phyloP scores from a whole-genome alignment of 2,888 invertebrate genomes.

The Gisinianus flammeolus region DNA sequence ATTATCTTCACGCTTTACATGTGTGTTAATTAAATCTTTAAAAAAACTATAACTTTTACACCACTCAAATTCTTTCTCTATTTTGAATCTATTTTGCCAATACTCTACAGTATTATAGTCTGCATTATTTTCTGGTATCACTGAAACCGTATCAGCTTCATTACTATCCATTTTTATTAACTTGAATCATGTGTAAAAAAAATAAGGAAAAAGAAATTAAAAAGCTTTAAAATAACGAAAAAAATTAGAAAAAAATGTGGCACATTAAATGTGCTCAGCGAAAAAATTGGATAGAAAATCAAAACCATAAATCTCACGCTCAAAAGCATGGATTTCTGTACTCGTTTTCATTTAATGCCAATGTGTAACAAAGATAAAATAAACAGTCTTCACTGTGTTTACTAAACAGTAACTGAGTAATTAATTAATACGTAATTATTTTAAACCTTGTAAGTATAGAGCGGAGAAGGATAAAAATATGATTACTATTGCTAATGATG shows the following conservation, averaged over 20 bases:
- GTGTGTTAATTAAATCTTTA: conserved; percentile 31
- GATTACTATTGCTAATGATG: no score
- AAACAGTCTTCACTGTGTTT: no score
- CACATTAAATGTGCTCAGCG: neutral
- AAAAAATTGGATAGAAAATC: no score
- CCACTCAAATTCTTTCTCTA: conserved; percentile 47
- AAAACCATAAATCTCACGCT: no score
- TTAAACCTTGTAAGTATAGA: no score
- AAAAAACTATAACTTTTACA: conserved; percentile 41
- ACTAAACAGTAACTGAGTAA: no score
- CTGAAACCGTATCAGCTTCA: neutral
- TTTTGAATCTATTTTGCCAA: conserved; percentile 43
- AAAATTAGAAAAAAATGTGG: neutral
- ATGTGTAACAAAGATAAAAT: no score
- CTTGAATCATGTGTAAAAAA: neutral
- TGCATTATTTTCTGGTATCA: conserved; percentile 41
- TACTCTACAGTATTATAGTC: conserved; percentile 42
- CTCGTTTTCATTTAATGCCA: no score
- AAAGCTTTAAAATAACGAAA: neutral
- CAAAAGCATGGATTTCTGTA: no score
- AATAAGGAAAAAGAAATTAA: neutral
- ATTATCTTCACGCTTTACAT: conserved; percentile 31
- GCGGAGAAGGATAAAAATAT: no score
- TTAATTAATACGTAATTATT: no score
- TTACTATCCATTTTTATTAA: conserved; percentile 3